Percentiles rank a stretch among this genome's conserved stretches.
phyloP scores from a whole-genome alignment of 2,888 invertebrate species.

The Eremobia ochroleuca region DNA sequence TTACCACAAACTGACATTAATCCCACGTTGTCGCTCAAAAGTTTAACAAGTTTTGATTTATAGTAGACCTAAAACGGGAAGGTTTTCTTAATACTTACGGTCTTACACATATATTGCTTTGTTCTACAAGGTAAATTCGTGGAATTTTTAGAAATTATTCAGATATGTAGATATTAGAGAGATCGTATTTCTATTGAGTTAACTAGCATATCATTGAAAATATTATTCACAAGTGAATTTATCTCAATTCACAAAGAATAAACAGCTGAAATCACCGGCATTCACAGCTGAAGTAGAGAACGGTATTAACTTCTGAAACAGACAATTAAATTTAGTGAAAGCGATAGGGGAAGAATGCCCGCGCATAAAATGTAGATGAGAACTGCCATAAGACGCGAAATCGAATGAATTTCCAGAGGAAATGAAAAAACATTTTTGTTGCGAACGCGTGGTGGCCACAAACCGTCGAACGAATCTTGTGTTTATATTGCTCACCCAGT shows the following conservation, averaged over 20 bases:
- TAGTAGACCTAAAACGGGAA: neutral
- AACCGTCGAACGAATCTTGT: constrained; percentile 63
- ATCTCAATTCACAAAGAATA: constrained; percentile 9
- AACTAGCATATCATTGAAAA: neutral
- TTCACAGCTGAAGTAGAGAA: constrained; percentile 7
- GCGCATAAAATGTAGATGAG: constrained; percentile 73
- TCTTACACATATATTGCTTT: neutral
- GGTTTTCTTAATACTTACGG: neutral
- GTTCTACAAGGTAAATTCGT: neutral
- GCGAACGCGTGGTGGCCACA: constrained; percentile 65
- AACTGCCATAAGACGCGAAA: constrained; percentile 73
- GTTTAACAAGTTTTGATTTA: constrained; percentile 11
- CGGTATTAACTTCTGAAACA: constrained; percentile 60
- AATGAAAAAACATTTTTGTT: constrained; percentile 74
- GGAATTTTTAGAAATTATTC: constrained; percentile 11
- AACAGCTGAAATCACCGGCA: neutral
- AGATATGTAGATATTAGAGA: neutral
- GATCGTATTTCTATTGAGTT: neutral
- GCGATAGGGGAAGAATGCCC: constrained; percentile 65
- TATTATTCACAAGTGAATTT: constrained; percentile 4
- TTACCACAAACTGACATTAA: constrained; percentile 26
- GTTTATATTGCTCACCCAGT: constrained; percentile 68
- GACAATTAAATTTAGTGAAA: constrained; percentile 64
- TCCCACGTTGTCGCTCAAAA: constrained; percentile 13
- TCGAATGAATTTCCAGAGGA: constrained; percentile 74